phyloP scores from a whole-genome alignment of 2,113 vertebrate species.

The Gracilinanus agilis region DNA sequence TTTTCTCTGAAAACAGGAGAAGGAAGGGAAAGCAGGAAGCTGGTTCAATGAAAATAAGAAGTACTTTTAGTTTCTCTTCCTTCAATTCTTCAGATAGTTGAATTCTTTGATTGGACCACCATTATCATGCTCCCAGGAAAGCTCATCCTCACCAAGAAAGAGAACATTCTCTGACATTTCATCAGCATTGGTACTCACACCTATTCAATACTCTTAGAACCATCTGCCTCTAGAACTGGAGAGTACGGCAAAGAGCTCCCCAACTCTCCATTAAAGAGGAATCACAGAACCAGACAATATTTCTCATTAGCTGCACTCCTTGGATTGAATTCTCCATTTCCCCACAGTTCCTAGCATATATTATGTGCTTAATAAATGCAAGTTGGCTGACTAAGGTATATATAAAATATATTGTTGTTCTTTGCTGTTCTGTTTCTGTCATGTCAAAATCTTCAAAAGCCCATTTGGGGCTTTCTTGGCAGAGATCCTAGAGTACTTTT shows the following conservation, averaged over 20 bases:
- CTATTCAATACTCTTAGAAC: not conserved
- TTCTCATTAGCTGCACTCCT: not conserved
- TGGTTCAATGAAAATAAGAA: not conserved
- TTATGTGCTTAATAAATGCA: not conserved
- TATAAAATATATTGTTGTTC: not conserved
- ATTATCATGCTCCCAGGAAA: not conserved
- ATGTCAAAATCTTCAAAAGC: not conserved
- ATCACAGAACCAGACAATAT: not conserved
- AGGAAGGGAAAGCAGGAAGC: not conserved
- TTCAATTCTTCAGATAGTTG: not conserved
- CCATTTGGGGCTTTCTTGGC: not conserved
- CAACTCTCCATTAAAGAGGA: not conserved
- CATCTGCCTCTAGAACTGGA: not conserved
- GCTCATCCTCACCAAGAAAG: not conserved
- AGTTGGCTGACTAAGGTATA: not conserved
- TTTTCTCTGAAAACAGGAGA: not conserved
- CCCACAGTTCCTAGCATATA: not conserved
- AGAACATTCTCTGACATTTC: not conserved
- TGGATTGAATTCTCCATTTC: not conserved
- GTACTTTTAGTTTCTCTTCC: not conserved
- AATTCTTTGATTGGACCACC: not conserved
- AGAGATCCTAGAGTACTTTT: not conserved
- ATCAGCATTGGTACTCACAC: not conserved
- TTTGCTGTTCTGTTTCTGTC: not conserved
- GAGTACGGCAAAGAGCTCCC: not conserved